Conservation (phyloP, 2,797 vertebrate species). For the Craterocephalus amniculus region DNA sequence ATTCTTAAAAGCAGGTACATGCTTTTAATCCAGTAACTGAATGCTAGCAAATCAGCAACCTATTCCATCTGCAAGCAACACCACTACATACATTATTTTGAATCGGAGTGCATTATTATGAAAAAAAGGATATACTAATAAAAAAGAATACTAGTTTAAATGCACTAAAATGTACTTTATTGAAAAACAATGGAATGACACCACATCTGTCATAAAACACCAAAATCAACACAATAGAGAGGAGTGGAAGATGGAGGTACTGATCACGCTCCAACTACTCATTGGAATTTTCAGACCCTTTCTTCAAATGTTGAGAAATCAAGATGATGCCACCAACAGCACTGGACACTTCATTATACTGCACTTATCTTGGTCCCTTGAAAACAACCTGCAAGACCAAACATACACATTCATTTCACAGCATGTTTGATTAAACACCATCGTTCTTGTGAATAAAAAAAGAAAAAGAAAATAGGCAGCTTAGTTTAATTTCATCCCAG, state of each 20-base stretch:
- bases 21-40: neutral
- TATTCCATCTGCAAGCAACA: neutral
- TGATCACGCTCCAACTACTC: conserved; percentile 9
- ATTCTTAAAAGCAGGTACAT: neutral
- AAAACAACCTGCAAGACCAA: conserved; percentile 59
- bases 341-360: conserved; percentile 49
- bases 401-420: conserved; percentile 25
- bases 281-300: conserved; percentile 52
- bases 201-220: conserved; percentile 32
- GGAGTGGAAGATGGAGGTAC: conserved; percentile 14
- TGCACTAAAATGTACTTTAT: conserved; percentile 69
- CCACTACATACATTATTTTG: neutral
- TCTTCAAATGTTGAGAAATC: conserved; percentile 9
- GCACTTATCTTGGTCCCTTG: conserved; percentile 66
- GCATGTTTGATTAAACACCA: conserved; percentile 33
- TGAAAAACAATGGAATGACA: conserved; percentile 75
- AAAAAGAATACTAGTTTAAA: neutral
- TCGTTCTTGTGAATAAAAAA: conserved; percentile 19
- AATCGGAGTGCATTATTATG: neutral
- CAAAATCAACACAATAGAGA: conserved; percentile 29
- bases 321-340: conserved; percentile 19
- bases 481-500: conserved; percentile 26
- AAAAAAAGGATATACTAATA: neutral
- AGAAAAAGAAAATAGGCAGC: conserved; percentile 13
- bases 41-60: neutral